Evolutionary conservation across 2,888 invertebrate genomes (phyloP), one percentile per base, ranked within the genome.

Genomic region (Holacanthella duospinosa): DNA sequence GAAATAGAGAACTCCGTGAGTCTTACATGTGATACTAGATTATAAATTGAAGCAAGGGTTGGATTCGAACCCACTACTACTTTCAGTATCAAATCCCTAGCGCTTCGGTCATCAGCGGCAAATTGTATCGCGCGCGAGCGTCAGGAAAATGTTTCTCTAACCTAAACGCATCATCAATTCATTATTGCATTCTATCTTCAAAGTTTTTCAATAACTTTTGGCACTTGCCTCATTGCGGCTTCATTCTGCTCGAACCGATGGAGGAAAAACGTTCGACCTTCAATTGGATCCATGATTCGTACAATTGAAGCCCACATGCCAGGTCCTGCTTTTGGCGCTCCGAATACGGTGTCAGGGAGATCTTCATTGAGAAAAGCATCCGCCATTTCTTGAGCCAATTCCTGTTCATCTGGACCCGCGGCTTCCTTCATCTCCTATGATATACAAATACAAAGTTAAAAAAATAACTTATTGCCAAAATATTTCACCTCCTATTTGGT

Each of bases 261-360:
- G 65, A 84, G 82, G 75, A 86, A 86, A 66, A 88, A 81, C 0
- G 93, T 92, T 63, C 82, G 84, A 0, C 91, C 93, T 67, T 82
- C 80, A 48, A 89, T 86, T 66, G 94, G 92, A 75, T 92, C 89
- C 75, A 94, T 84, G 55, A 95, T 86, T 65, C 92, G 83, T 60
- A 96, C 83, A 64, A 88, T 84, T 0, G 89, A 95, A 0, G 95
- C 95, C 97, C 99, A 99, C 84, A 95, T 87, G 2, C 94, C 95
- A 75, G 79, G 83, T 78, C 72, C 96, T 21, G 97, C 97, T 79
- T 96, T 93, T 0, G 97, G 95, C 0, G 96, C 90, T 0, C 96
- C 93, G 78, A 96, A 99, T 1, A 87, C 81, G 74, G 87, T 88
- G 79, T 99, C 97, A 1, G 96, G 93, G 1, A 96, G 80, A 67